Percentiles rank a stretch among this genome's conserved stretches.
These are phyloP conservation scores for Okamejei kenojei DNA, from an alignment of 2,797 vertebrate species.

Conservation along the genomic window DNA sequence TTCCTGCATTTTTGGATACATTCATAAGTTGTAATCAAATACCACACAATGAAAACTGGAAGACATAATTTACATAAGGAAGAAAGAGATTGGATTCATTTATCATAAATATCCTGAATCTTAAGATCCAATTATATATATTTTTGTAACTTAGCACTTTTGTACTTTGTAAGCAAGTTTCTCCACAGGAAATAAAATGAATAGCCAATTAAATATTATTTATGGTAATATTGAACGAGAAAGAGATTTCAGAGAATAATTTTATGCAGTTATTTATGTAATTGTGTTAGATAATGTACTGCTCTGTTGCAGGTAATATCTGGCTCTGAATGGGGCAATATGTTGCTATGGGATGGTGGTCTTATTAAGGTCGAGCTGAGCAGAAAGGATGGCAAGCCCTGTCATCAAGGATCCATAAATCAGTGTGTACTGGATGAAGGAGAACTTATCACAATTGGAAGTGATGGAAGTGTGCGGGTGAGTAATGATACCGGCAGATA, in stretches of 20 bases:
- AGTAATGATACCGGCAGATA: slow-evolving; percentile 44
- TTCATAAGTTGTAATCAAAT: neutral
- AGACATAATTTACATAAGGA: neutral
- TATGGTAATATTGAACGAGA: slow-evolving; percentile 27
- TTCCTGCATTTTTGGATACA: neutral
- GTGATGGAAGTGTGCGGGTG: slow-evolving; percentile 79
- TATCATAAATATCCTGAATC: neutral
- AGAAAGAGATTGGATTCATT: neutral
- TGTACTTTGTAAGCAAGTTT: neutral
- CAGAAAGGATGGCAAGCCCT: slow-evolving; percentile 56
- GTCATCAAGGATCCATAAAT: slow-evolving; percentile 72
- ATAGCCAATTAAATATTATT: neutral
- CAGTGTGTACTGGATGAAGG: slow-evolving; percentile 79
- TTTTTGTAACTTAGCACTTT: neutral
- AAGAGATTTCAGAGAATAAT: neutral
- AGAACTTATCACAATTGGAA: slow-evolving; percentile 75
- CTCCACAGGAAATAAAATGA: neutral
- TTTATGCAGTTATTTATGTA: neutral
- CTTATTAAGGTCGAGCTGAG: slow-evolving; percentile 83
- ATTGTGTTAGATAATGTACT: slow-evolving; percentile 4
- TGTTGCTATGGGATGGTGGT: slow-evolving; percentile 85
- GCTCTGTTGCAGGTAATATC: slow-evolving; percentile 71
- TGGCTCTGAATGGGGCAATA: slow-evolving; percentile 85
- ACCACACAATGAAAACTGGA: neutral
- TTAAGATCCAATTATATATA: neutral